Conservation (phyloP, 1,140 invertebrate species). For the Lepidostoma basale region DNA sequence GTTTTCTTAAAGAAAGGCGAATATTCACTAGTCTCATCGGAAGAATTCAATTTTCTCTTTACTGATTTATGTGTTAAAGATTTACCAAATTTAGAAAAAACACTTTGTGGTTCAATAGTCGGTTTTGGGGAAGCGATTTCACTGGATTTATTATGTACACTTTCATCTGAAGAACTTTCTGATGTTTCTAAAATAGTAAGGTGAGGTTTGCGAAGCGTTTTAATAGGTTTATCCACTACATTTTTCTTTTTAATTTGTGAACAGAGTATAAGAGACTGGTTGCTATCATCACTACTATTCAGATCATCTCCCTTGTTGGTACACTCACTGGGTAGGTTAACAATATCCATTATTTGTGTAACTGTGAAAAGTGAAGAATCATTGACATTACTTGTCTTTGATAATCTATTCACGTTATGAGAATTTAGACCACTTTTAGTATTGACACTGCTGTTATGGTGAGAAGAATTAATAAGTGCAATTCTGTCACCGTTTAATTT, state of each 20-base stretch:
- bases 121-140: too few species aligned
- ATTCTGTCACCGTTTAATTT: too few species aligned
- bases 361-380: constrained; percentile 23
- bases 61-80: not conserved
- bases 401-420: not conserved
- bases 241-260: constrained; percentile 35
- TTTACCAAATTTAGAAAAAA: not conserved
- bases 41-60: constrained; percentile 51
- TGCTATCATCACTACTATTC: constrained; percentile 34
- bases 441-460: not conserved
- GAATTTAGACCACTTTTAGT: not conserved
- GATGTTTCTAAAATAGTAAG: constrained; percentile 38
- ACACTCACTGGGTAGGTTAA: constrained; percentile 4
- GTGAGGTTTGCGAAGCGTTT: constrained; percentile 9
- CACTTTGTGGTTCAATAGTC: not conserved
- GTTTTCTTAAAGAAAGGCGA: constrained; percentile 54
- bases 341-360: constrained; percentile 36
- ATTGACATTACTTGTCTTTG: not conserved
- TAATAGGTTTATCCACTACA: not conserved
- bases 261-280: constrained; percentile 34
- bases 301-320: constrained; percentile 1
- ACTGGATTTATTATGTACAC: not conserved
- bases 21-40: constrained; percentile 47
- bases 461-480: not conserved
- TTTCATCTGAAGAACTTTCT: constrained; percentile 33